phyloP scores from a whole-genome alignment of 2,797 vertebrate genomes.

The Pseudomugil tenellus region DNA sequence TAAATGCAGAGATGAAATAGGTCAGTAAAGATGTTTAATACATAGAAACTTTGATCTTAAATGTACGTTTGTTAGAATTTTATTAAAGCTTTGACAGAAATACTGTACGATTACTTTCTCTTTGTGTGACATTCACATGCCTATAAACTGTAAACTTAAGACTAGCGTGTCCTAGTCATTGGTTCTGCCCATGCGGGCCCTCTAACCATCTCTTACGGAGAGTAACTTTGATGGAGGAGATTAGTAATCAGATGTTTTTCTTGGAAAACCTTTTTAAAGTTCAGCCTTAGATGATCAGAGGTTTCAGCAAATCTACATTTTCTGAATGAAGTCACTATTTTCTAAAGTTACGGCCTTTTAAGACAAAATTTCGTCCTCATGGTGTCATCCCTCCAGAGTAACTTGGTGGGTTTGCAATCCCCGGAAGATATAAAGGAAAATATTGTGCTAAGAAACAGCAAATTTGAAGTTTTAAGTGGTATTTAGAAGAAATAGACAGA shows the following conservation, averaged over 20 bases:
- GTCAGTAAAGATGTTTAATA: background rate
- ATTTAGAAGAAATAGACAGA: slow-evolving; percentile 1
- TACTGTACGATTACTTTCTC: background rate
- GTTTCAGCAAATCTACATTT: background rate
- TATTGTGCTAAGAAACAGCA: slow-evolving; percentile 7
- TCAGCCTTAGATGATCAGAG: slow-evolving; percentile 29
- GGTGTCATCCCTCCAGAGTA: background rate
- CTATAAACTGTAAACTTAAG: background rate
- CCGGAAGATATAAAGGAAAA: slow-evolving; percentile 29
- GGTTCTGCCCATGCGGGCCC: background rate
- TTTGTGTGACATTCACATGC: background rate
- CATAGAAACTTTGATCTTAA: background rate
- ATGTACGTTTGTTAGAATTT: background rate
- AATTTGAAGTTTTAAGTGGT: background rate
- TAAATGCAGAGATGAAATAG: background rate
- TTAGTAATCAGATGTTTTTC: background rate
- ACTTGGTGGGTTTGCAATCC: background rate
- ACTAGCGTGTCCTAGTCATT: background rate
- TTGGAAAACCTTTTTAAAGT: slow-evolving; percentile 21
- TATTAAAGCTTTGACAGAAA: background rate
- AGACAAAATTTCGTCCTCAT: background rate
- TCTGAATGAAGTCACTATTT: slow-evolving; percentile 1
- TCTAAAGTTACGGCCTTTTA: slow-evolving; percentile 9
- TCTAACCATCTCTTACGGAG: background rate
- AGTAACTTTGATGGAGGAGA: background rate